Percentiles rank a stretch among this genome's conserved stretches.
phyloP scores from a whole-genome alignment of 2,797 vertebrate species.

The Alectoris magna region DNA sequence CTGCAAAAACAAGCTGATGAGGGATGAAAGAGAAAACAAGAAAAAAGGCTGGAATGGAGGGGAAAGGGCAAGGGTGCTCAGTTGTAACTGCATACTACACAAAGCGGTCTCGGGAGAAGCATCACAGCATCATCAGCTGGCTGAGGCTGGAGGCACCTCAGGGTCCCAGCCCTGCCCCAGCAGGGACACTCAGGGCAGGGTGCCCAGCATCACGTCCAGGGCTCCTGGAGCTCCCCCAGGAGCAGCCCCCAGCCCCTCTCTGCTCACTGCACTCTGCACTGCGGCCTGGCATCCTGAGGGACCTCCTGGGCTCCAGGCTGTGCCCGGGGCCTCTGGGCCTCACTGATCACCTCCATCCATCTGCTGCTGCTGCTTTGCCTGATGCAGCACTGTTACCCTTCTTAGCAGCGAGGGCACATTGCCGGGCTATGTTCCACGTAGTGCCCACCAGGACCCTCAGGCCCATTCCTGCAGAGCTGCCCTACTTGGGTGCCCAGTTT shows the following conservation, averaged over 20 bases:
- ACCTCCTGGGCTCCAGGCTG: too few species aligned
- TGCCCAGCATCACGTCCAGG: too few species aligned
- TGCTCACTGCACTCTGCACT: too few species aligned
- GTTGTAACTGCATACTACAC: neutral
- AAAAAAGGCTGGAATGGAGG: neutral
- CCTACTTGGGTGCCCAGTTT: neutral
- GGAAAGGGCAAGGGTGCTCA: neutral
- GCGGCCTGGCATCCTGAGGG: too few species aligned
- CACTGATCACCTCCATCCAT: too few species aligned
- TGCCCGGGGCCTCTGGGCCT: too few species aligned
- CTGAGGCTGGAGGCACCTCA: neutral
- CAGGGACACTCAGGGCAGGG: neutral
- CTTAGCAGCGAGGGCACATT: too few species aligned
- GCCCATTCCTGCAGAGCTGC: neutral
- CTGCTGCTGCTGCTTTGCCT: too few species aligned
- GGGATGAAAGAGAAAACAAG: neutral
- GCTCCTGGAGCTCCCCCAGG: too few species aligned
- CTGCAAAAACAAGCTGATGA: neutral
- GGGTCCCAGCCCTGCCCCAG: neutral
- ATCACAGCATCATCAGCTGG: neutral
- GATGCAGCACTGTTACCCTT: too few species aligned
- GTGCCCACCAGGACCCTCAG: neutral
- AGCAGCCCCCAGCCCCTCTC: too few species aligned
- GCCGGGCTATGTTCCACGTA: too few species aligned
- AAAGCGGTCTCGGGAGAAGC: neutral